These are phyloP conservation scores for Limonius californicus DNA, from an alignment of 1,140 invertebrate genomes.

Conservation along the genomic window DNA sequence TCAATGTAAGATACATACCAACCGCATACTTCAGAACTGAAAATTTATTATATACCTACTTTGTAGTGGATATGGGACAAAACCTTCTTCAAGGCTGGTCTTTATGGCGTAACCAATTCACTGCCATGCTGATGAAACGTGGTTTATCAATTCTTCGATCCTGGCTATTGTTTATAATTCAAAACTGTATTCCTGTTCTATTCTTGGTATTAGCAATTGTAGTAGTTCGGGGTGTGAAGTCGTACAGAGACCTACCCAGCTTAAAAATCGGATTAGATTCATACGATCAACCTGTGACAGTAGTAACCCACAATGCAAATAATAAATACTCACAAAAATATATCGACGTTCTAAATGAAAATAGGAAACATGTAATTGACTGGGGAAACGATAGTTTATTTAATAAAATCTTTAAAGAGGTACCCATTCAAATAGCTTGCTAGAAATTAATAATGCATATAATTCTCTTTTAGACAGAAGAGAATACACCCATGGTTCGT, in stretches of 20 bases:
- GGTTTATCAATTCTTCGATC: constrained; percentile 54
- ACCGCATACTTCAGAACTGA: too few relatives aligned
- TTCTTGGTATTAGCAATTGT: constrained; percentile 57
- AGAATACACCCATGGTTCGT: constrained; percentile 30
- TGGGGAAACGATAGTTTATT: neutral
- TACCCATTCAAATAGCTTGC: neutral
- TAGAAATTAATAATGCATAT: too few relatives aligned
- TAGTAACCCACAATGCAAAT: constrained; percentile 26
- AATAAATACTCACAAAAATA: neutral
- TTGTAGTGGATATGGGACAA: neutral
- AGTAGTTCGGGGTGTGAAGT: constrained; percentile 38
- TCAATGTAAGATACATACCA: too few relatives aligned
- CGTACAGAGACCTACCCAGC: constrained; percentile 46
- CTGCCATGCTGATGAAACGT: constrained; percentile 62
- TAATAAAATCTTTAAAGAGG: neutral
- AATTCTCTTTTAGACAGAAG: constrained; percentile 25
- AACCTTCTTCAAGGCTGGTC: constrained; percentile 40
- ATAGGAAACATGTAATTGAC: neutral
- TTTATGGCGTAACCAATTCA: constrained; percentile 55
- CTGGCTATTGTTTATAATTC: constrained; percentile 54
- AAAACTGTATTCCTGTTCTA: constrained; percentile 56
- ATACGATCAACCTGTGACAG: constrained; percentile 41
- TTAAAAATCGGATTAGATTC: constrained; percentile 40
- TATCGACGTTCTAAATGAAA: neutral
- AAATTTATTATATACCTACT: constrained; percentile 11